Evolutionary conservation across 2,888 invertebrate species (phyloP), one percentile per base, ranked within the genome.

Genomic region (Drosophila ochracea): DNA sequence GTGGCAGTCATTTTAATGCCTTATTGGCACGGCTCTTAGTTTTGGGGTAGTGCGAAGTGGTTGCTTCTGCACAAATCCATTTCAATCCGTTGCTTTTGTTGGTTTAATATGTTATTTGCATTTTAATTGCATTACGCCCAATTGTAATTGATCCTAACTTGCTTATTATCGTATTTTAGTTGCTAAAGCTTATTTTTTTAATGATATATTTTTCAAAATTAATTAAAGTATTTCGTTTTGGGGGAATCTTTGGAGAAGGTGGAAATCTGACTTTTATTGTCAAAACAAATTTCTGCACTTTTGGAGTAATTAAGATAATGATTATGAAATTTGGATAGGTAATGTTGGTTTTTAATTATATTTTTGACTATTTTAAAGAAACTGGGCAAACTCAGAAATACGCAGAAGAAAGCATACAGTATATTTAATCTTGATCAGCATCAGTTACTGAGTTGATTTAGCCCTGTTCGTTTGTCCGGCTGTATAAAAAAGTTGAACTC

Each of bases 1-100:
- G 78, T 73, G 81, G 84, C 85, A 47, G 74, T 64, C 72, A 57
- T 77, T 71, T 80, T 82, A 85, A 87, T 84, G 74, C 54, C 39
- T 55, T 47, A 58, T 69, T 76, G 67, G 65, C 89, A 89, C 73
- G 91, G 70, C 72, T 72, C 55, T 30, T 41, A 39, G 41, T n/a
- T 64, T 62, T n/a, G 21, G 50, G 57, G 31, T 65, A 43, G 72
- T 80, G 70, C 66, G 67, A 78, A 84, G 55, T 61, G 66, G 66
- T 60, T 47, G 52, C 69, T 28, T 62, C 28, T 30, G 37, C 41
- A n/a, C 53, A 10, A 49, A 21, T 16, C 19, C 35, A 50, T 41
- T 54, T 21, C 10, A 35, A 5, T 37, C 37, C 19, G 13, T 55
- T 28, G 55, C 28, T 47, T 47, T 47, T 33, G 28, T 2, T 39